Conservation (phyloP, 2,113 vertebrate species). For the Coreoperca whiteheadi region DNA sequence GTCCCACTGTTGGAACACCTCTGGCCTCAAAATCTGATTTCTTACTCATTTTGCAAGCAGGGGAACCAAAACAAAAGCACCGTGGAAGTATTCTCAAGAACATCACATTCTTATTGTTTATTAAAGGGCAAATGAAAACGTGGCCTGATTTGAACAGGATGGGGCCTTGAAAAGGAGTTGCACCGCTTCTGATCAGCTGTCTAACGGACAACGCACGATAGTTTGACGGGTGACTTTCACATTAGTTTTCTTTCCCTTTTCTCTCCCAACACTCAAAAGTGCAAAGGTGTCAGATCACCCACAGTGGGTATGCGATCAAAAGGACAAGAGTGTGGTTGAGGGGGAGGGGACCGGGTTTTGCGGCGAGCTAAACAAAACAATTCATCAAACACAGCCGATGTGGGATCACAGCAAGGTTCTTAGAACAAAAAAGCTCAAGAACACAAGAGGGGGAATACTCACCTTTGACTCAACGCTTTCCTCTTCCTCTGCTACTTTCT, state of each 20-base stretch:
- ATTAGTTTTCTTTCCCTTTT: slow-evolving; percentile 17
- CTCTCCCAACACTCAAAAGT: slow-evolving; percentile 12
- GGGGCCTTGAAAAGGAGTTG: not conserved
- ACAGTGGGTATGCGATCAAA: slow-evolving; percentile 60
- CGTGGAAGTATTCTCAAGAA: not conserved
- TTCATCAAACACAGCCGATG: slow-evolving; percentile 43
- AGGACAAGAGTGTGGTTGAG: slow-evolving; percentile 45
- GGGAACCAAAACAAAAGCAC: not conserved
- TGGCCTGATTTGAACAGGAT: not conserved
- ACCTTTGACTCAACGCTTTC: slow-evolving; percentile 44
- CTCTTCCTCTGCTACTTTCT: slow-evolving; percentile 35
- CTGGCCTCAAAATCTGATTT: slow-evolving; percentile 41
- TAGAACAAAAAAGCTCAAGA: slow-evolving; percentile 65
- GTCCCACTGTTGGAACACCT: slow-evolving; percentile 43
- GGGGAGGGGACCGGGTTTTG: slow-evolving; percentile 56
- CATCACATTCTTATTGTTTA: slow-evolving; percentile 6
- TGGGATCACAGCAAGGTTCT: slow-evolving; percentile 71
- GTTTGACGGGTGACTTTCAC: slow-evolving; percentile 27
- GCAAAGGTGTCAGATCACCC: slow-evolving; percentile 38
- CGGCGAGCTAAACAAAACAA: slow-evolving; percentile 42
- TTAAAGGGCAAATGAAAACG: slow-evolving; percentile 18
- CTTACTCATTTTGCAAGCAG: slow-evolving; percentile 18
- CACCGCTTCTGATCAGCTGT: slow-evolving; percentile 23
- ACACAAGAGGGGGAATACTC: slow-evolving; percentile 52
- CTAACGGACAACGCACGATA: not conserved